Evolutionary conservation across 1,140 invertebrate genomes (phyloP), one percentile per base, ranked within the genome.

Genomic region (Drosophila kanapiae): DNA sequence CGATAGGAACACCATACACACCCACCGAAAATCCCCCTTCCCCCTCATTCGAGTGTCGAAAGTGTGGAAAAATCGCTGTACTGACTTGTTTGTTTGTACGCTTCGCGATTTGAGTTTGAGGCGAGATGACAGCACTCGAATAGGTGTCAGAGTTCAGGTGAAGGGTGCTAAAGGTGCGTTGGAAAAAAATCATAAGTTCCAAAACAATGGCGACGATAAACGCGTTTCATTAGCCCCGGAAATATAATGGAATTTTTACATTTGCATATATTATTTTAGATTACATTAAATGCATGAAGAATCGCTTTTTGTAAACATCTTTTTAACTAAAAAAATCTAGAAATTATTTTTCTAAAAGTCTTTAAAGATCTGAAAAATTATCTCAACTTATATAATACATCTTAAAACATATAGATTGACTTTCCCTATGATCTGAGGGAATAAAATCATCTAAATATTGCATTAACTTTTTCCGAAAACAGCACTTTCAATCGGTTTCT

Each of bases 111-210:
- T 70, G 11, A 60, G 68, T 72, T 72, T 60, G 69, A 72, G 49
- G 67, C 31, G 29, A 72, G 53, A 72, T 72, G 69, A 72, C 69
- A 72, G 69, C 45, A 43, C 31, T 71, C 37, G 11, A 23, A 51
- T 59, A 60, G 67, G 69, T 72, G 69, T 49, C 54, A 71, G 67
- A 72, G 69, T 72, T 72, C 69, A 72, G 23, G 14, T 43, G 16
- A 51, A 49, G 70, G 68, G 65, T 70, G 54, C n/a, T 13, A 38
- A 58, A 58, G 69, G 69, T 42, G 16, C 27, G 16, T 57, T 11
- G 13, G 10, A 51, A 62, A 57, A 63, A 10, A 67, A 5, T 7
- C 16, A 16, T 18, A 69, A 13, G 11, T 35, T 18, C 3, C 11
- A 27, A 69, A 18, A 48, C 49, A 42, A 69, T 9, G 18, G 4